These are phyloP conservation scores for Nephila pilipes DNA, from an alignment of 1,140 invertebrate species.

Conservation along the genomic window DNA sequence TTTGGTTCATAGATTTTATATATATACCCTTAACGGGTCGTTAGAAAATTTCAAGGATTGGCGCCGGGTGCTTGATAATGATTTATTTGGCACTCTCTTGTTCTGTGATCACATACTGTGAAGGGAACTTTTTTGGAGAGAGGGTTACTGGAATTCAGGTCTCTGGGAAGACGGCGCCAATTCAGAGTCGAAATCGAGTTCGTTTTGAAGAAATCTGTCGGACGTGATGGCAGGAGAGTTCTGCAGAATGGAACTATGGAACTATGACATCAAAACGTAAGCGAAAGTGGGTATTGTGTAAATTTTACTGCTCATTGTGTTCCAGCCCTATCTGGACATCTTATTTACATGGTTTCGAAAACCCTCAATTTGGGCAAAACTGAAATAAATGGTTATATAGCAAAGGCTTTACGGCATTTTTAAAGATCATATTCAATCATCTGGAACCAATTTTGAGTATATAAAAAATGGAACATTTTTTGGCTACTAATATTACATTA, in stretches of 20 bases:
- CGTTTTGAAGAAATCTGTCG: constrained; percentile 29
- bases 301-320: constrained; percentile 42
- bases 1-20: constrained; percentile 67
- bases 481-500: no score
- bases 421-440: no score
- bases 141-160: constrained; percentile 62
- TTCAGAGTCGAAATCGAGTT: background rate
- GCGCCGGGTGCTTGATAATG: constrained; percentile 74
- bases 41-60: constrained; percentile 75
- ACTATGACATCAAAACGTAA: constrained; percentile 23
- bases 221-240: background rate
- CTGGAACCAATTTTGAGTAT: no score
- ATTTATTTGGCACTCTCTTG: constrained; percentile 76
- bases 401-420: no score
- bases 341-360: constrained; percentile 11
- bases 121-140: constrained; percentile 54
- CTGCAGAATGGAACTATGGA: background rate
- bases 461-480: no score
- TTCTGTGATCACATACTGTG: constrained; percentile 75
- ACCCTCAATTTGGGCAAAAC: no score
- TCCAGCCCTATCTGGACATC: background rate
- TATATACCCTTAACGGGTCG: constrained; percentile 69
- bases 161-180: constrained; percentile 44
- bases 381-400: no score
- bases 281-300: constrained; percentile 35